These are phyloP conservation scores for Serinus canaria DNA, from an alignment of 2,113 vertebrate species.

Conservation along the genomic window DNA sequence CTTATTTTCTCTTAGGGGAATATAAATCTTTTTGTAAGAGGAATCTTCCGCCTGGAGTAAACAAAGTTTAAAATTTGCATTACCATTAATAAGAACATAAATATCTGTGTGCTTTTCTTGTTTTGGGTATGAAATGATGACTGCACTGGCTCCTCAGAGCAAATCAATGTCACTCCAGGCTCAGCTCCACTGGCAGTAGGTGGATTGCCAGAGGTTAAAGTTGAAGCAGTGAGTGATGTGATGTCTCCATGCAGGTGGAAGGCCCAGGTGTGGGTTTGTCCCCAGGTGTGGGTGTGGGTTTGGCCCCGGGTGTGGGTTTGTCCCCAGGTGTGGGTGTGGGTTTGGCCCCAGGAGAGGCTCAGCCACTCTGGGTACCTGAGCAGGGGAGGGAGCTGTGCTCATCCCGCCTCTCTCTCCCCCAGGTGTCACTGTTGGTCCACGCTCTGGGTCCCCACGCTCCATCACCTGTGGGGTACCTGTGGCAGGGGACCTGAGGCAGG, in stretches of 20 bases:
- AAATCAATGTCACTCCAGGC: fast-evolving
- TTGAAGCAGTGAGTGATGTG: not conserved
- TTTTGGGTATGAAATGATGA: not conserved
- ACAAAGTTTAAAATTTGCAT: not conserved
- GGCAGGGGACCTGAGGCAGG: not conserved
- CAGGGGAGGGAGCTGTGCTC: not conserved
- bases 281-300: too few species aligned
- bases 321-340: too few species aligned
- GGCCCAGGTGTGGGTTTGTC: too few species aligned
- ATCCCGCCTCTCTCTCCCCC: conserved; percentile 64
- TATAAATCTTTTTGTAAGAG: not conserved
- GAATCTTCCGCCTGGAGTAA: not conserved
- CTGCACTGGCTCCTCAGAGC: not conserved
- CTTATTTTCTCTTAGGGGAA: not conserved
- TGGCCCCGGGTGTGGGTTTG: too few species aligned
- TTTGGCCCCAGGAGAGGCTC: not conserved
- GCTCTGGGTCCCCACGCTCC: not conserved
- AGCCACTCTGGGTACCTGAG: not conserved
- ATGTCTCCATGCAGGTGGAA: fast-evolving
- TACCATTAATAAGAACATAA: not conserved
- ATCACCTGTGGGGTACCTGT: not conserved
- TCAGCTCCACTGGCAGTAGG: fast-evolving
- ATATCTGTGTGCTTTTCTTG: not conserved
- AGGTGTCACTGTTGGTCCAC: conserved; percentile 78
- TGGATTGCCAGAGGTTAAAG: not conserved